Evolutionary conservation across 2,888 invertebrate species (phyloP).

Genomic region (Diarsia rubi): DNA sequence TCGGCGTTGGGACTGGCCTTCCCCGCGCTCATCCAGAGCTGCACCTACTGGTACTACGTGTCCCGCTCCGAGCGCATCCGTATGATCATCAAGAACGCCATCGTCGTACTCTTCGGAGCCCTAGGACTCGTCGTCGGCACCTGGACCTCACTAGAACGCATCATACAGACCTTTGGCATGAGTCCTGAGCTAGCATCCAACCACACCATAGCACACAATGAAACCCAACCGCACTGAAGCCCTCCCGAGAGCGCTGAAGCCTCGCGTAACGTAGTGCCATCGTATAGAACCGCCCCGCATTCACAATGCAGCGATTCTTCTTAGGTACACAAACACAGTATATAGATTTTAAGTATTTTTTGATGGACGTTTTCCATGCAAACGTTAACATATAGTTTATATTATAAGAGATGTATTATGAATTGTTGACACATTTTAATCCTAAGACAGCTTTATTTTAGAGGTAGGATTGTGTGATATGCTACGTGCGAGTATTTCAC

Average conservation of each 20-base stretch:
- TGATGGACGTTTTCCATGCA: conserved; percentile 70
- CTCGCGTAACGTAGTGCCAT: conserved; percentile 74
- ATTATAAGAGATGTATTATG: conserved; percentile 68
- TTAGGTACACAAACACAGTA: conserved; percentile 63
- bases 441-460: conserved; percentile 66
- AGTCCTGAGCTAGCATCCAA: conserved; percentile 10
- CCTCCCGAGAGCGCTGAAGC: conserved; percentile 37
- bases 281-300: conserved; percentile 67
- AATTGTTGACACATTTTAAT: conserved; percentile 66
- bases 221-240: conserved; percentile 32
- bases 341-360: conserved; percentile 65
- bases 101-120: conserved; percentile 92
- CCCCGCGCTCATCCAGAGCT: conserved; percentile 96
- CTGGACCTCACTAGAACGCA: conserved; percentile 92
- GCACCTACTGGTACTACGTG: conserved; percentile 94
- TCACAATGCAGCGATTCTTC: conserved; percentile 69
- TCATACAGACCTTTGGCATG: conserved; percentile 89
- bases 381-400: conserved; percentile 69
- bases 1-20: conserved; percentile 97
- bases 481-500: conserved; percentile 26
- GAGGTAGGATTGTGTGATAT: conserved; percentile 51
- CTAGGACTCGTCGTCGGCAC: conserved; percentile 93
- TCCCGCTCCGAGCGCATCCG: conserved; percentile 89
- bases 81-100: conserved; percentile 91
- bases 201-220: conserved; percentile 41